A percentile compares a stretch with the other conserved stretches of the same genome.
phyloP scores from a whole-genome alignment of 2,888 invertebrate genomes.

The Lepas anatifera region DNA sequence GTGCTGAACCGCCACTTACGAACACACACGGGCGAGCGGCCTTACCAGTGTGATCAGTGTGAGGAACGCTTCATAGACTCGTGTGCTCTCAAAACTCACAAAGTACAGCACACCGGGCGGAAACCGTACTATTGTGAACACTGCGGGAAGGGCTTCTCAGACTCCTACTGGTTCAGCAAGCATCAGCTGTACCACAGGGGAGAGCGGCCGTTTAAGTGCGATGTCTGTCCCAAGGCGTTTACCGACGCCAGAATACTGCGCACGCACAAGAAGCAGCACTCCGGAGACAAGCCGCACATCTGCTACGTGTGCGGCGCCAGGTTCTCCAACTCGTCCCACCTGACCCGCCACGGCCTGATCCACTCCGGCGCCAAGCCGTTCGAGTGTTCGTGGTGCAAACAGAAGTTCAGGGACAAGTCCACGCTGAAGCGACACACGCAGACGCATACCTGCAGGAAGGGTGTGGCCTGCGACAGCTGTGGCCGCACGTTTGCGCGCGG shows the following conservation, averaged over 20 bases:
- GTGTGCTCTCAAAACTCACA: background rate
- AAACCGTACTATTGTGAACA: conserved; percentile 1
- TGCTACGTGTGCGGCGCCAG: conserved; percentile 1
- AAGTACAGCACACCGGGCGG: conserved; percentile 1
- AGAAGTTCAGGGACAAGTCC: background rate
- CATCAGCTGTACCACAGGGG: background rate
- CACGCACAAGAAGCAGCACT: background rate
- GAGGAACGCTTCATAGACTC: background rate
- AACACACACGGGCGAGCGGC: conserved; percentile 1
- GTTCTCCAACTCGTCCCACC: background rate
- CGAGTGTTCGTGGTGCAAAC: background rate
- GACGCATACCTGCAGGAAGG: background rate
- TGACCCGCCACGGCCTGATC: background rate
- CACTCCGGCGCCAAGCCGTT: background rate
- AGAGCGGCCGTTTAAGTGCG: background rate
- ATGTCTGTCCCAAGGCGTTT: background rate
- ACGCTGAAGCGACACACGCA: background rate
- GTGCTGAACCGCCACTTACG: background rate
- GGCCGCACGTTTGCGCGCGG: background rate
- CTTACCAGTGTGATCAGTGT: background rate
- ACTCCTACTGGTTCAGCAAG: conserved; percentile 2
- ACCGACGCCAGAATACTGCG: background rate
- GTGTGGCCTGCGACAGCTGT: background rate
- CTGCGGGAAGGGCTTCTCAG: conserved; percentile 5
- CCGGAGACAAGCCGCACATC: background rate